Base-by-base conservation (phyloP, 2,888 invertebrate species). In the Nebria brevicollis region DNA sequence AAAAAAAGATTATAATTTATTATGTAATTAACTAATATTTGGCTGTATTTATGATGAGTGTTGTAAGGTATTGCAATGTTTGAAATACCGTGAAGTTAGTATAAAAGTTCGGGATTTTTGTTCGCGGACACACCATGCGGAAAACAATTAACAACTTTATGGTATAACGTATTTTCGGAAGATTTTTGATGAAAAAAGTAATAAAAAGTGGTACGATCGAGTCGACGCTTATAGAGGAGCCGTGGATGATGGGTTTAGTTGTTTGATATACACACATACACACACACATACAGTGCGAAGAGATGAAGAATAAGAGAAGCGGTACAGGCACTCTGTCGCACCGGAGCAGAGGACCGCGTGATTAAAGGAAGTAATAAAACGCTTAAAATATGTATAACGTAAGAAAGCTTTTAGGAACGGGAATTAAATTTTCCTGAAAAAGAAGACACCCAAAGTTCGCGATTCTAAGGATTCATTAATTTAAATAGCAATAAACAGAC, bases 351-450 rank as follows among this genome's bases (percentile, higher is more conserved):
- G 43, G 75, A 75, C 75, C 80, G 74, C 75, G 75, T 80, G 75
- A 80, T 80, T 80, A 80, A 80, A 80, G 75, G 75, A 80, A 75
- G 80, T 80, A 80, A 80, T 80, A 80, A 80, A 80, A 80, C 75
- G 75, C 75, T 80, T 80, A 80, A 80, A 80, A 80, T 80, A 80
- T 80, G 80, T 80, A 80, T 80, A 80, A 80, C 80, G 75, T 75
- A 75, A 75, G 75, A 80, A 80, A 80, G 80, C 80, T 80, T 80
- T 80, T 80, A 80, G 75, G 74, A 34, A 26, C 65, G 75, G 72
- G 80, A 80, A 80, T 80, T 75, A 80, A 80, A 80, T 80, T 80
- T 80, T 65, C 80, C 74, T 75, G 65, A 4, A 65, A 80, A 80
- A 80, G 75, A 75, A 75, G 75, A 75, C 75, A 25, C 75, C 75